Percentiles rank a stretch among this genome's conserved stretches.
Conservation (phyloP, 2,888 invertebrate species). For the Gonocerus acuteangulatus region DNA sequence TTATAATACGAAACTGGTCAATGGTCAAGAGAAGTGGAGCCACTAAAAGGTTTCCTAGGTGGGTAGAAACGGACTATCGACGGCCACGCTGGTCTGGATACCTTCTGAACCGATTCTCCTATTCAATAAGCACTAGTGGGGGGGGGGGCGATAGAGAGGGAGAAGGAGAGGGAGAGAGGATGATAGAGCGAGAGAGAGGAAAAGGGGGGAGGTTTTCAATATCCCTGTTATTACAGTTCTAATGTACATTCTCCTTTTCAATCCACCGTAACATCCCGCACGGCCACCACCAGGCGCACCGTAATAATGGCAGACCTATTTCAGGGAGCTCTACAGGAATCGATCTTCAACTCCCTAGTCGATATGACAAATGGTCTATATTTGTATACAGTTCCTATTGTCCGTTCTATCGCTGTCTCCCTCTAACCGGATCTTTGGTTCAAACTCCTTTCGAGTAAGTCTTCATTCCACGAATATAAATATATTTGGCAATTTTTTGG, state of each 20-base stretch:
- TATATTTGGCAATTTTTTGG: too few relatives aligned
- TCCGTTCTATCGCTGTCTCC: not conserved
- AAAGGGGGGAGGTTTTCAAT: constrained; percentile 8
- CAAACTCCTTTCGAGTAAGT: too few relatives aligned
- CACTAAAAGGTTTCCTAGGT: too few relatives aligned
- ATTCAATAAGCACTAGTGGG: too few relatives aligned
- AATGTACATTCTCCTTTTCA: constrained; percentile 21
- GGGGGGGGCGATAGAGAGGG: too few relatives aligned
- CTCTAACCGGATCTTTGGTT: too few relatives aligned
- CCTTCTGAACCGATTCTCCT: too few relatives aligned
- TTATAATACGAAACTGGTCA: too few relatives aligned
- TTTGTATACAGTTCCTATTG: constrained; percentile 14
- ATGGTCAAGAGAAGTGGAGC: too few relatives aligned
- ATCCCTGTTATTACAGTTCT: constrained; percentile 21
- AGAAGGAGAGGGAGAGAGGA: not conserved
- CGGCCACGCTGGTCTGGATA: too few relatives aligned
- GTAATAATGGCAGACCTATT: constrained; percentile 15
- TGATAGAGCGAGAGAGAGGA: not conserved
- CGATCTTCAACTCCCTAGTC: constrained; percentile 6
- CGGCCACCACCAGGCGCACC: not conserved
- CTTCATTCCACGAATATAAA: too few relatives aligned
- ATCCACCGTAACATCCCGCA: constrained; percentile 10
- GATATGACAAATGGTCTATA: constrained; percentile 16
- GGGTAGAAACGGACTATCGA: too few relatives aligned
- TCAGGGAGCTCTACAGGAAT: not conserved